Evolutionary conservation across 2,113 vertebrate genomes (phyloP), one percentile per base, ranked within the genome.

Genomic region (Archocentrus centrarchus): DNA sequence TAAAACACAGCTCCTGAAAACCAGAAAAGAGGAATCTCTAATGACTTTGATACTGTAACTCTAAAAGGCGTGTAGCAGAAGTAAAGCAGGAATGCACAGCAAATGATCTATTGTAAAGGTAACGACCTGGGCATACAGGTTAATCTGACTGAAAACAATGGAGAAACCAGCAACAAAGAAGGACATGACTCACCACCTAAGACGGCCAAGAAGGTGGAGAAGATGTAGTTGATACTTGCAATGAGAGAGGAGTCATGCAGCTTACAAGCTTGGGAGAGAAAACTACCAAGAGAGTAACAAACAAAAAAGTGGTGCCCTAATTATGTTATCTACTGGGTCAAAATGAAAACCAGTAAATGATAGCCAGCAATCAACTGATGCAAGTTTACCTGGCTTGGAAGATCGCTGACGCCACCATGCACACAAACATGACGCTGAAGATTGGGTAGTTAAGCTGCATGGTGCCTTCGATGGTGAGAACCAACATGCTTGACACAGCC

Each of bases 371-470:
- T n/a, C 53, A 37, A 66, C 13, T 53, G 24, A 53, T 15, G 9
- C 17, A 70, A 50, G 44, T 70, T 70, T 6, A 99, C 98, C 94
- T 94, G 50, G 97, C 98, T 77, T 99, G 98, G 66, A 97, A 99
- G 86, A 96, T 6, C 0, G 97, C 96, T 0, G 98, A 97, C 2
- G 98, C 96, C 80, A 97, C 91, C 98, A 99, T 99, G 95, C 97
- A 98, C 82, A 99, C 98, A 39, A 97, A 57, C 98, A 99, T 97
- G 92, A 99, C 96, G 5, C 97, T 98, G 94, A 99, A 99, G 88
- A 99, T 99, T 0, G 98, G 98, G 78, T 97, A 97, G 88, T 95
- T 83, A 0, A 99, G 95, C 92, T 99, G 98, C 83, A 99, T 89
- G 81, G 76, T 90, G 3, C 97, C 98, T 85, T 96, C 96, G 7